phyloP scores from a whole-genome alignment of 2,113 vertebrate species.

The Albula glossodonta region DNA sequence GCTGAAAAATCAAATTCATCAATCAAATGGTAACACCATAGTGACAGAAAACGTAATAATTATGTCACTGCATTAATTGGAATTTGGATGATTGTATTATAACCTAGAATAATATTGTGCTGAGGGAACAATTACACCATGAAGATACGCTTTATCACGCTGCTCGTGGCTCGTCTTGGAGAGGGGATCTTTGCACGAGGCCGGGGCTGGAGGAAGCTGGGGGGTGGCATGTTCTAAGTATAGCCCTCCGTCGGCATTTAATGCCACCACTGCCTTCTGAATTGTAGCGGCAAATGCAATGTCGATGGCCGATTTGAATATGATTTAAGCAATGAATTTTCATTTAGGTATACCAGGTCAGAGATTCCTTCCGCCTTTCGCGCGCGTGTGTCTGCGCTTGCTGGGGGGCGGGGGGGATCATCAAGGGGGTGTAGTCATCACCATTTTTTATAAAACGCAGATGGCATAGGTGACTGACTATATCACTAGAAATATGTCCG shows the following conservation, averaged over 20 bases:
- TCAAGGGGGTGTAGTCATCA: not conserved
- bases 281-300: not conserved
- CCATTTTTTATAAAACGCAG: not conserved
- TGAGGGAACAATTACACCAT: not conserved
- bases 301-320: not conserved
- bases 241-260: conserved; percentile 27
- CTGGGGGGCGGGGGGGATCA: not conserved
- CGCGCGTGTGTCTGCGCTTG: not conserved
- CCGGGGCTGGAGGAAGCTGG: not conserved
- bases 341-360: not conserved
- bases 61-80: not conserved
- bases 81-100: not conserved
- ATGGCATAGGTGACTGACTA: not conserved
- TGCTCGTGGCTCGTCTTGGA: conserved; percentile 4
- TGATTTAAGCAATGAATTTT: not conserved
- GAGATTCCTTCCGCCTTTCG: not conserved
- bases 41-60: not conserved
- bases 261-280: conserved; percentile 14
- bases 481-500: not conserved
- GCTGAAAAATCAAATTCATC: not conserved
- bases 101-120: not conserved
- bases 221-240: conserved; percentile 19
- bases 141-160: not conserved
- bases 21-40: not conserved
- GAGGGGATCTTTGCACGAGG: conserved; percentile 21